Conservation (phyloP, 2,888 invertebrate genomes). For the Sialis fuliginosa region DNA sequence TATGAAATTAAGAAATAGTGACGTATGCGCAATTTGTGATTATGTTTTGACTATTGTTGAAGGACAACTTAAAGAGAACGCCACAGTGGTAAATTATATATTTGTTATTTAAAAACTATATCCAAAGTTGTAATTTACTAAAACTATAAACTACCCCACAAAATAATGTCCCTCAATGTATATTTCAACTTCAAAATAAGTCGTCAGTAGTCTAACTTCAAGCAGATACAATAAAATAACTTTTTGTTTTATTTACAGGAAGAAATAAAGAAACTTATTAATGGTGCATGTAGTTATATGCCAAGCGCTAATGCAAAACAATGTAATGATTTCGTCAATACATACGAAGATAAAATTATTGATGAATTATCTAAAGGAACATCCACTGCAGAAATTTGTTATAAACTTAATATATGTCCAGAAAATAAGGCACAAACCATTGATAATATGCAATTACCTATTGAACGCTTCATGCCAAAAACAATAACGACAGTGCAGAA, state of each 20-base stretch:
- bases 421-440: no score
- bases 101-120: neutral
- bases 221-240: neutral
- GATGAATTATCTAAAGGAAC: constrained; percentile 14
- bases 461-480: neutral
- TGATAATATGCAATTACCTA: neutral
- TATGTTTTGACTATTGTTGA: constrained; percentile 68
- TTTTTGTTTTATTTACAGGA: constrained; percentile 29
- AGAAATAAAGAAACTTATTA: constrained; percentile 45
- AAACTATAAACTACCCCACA: no score
- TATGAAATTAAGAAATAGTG: constrained; percentile 11
- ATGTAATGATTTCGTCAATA: constrained; percentile 57
- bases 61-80: constrained; percentile 45
- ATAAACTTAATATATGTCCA: no score
- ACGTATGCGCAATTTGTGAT: constrained; percentile 57
- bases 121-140: neutral
- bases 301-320: constrained; percentile 41
- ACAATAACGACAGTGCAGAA: constrained; percentile 19
- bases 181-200: no score
- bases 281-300: constrained; percentile 48
- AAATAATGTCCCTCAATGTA: no score
- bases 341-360: constrained; percentile 64
- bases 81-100: constrained; percentile 36
- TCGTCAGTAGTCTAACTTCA: no score
- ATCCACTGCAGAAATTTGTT: no score